A percentile compares a stretch with the other conserved stretches of the same genome.
Evolutionary conservation across 2,797 vertebrate species (phyloP).

Genomic region (Columba guinea): DNA sequence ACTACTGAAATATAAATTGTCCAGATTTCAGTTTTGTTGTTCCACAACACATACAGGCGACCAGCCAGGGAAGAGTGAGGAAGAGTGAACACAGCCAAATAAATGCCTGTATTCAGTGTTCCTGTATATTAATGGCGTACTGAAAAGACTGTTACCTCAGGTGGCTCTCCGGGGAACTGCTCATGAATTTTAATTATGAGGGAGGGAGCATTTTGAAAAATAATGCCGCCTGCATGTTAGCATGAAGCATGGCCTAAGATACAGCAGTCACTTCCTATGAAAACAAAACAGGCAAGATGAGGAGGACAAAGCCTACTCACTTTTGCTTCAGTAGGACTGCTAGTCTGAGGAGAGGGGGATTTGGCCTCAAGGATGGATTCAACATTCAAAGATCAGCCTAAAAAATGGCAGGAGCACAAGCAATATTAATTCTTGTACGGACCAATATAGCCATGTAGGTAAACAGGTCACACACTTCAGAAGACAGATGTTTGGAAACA

Average conservation of each 20-base stretch:
- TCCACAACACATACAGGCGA: slow-evolving; percentile 68
- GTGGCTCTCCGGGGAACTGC: slow-evolving; percentile 68
- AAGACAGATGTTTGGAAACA: not conserved
- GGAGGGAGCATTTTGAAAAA: slow-evolving; percentile 62
- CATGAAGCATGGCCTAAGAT: not conserved
- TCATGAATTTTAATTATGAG: slow-evolving; percentile 69
- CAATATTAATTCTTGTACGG: slow-evolving; percentile 43
- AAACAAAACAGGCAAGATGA: not conserved
- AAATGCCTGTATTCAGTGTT: slow-evolving; percentile 69
- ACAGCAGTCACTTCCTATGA: not conserved
- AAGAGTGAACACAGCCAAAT: slow-evolving; percentile 63
- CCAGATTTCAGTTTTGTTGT: slow-evolving; percentile 74
- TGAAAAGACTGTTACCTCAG: slow-evolving; percentile 75
- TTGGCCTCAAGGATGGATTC: slow-evolving; percentile 19
- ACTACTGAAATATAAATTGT: slow-evolving; percentile 79
- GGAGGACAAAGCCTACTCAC: not conserved
- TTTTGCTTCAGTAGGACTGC: not conserved
- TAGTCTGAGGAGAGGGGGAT: not conserved
- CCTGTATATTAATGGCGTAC: slow-evolving; percentile 68
- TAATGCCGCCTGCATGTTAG: slow-evolving; percentile 10
- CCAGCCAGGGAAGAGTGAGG: slow-evolving; percentile 70
- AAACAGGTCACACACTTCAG: slow-evolving; percentile 52
- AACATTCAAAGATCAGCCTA: slow-evolving; percentile 12
- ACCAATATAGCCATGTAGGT: slow-evolving; percentile 28
- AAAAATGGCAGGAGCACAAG: slow-evolving; percentile 37